Conservation (phyloP, 2,888 invertebrate genomes). For the Perdita meconis region DNA sequence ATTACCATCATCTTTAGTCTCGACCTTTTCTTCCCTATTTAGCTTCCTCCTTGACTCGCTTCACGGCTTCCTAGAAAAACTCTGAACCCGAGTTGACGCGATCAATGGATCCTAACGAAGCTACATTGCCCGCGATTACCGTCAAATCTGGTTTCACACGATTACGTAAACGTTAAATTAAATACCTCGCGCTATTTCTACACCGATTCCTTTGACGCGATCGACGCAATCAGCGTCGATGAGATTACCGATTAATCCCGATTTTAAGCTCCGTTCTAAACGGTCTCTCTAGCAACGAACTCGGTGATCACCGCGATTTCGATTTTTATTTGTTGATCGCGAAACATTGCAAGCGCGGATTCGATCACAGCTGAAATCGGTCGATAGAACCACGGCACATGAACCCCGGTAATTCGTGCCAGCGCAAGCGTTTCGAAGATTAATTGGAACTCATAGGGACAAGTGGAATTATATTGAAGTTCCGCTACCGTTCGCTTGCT, state of each 20-base stretch:
- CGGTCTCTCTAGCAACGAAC: too few relatives aligned
- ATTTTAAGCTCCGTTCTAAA: neutral
- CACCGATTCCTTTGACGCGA: neutral
- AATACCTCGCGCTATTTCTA: too few relatives aligned
- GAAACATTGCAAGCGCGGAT: neutral
- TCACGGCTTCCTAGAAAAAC: constrained; percentile 4
- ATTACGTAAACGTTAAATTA: constrained; percentile 28
- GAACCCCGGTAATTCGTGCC: neutral
- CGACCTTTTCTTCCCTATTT: neutral
- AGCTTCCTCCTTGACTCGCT: constrained; percentile 14
- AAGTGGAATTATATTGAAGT: neutral
- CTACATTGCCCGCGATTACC: constrained; percentile 17
- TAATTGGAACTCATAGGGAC: neutral
- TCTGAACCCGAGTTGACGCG: constrained; percentile 13
- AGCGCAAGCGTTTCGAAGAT: neutral
- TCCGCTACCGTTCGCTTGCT: neutral
- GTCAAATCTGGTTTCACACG: constrained; percentile 22
- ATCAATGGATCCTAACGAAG: constrained; percentile 27
- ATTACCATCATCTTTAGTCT: neutral
- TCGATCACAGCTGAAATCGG: neutral
- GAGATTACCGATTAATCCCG: neutral
- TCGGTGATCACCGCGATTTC: neutral
- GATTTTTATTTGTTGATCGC: neutral
- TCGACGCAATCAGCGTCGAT: neutral
- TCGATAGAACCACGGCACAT: too few relatives aligned